Evolutionary conservation across 2,113 vertebrate species (phyloP), one percentile per base, ranked within the genome.

Genomic region (Megaleporinus macrocephalus): DNA sequence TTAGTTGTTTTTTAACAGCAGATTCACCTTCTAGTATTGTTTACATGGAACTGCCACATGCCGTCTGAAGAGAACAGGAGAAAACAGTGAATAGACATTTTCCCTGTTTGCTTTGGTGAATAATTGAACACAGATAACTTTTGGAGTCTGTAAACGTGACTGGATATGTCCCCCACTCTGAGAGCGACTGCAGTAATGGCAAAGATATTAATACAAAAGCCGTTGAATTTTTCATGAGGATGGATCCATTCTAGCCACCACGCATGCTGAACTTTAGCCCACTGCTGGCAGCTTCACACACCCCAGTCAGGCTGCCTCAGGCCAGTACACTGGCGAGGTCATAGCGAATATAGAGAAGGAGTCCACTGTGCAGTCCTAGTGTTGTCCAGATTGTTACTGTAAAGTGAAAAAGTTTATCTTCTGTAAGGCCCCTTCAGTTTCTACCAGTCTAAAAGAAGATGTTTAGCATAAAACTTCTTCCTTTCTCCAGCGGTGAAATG

Each of bases 1-100:
- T 71, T 47, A 81, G 86, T 82, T 75, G 29, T 79, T 85, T 36
- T 88, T 83, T 85, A 76, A 85, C 87, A 82, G 79, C 71, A 87
- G 69, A 83, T 27, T 81, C 65, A 69, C 24, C 18, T 18, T 18
- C 66, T 47, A 57, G 49, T 66, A 51, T 80, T 79, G 63, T 55
- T 71, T 79, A 55, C 63, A 68, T 20, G n/a, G 24, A 26, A 55
- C 16, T 30, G 47, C n/a, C 49, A 78, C 33, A 82, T 22, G 12
- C 26, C 62, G 49, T 70, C 27, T 62, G 22, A 53, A 59, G 68
- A 66, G 22, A 51, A 49, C 16, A 72, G 6, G 62, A 73, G 47
- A n/a, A 27, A 29, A 33, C 29, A n/a, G 9, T 53, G 62, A 18
- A 53, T 55, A 47, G 27, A 22, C 12, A 22, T 44, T 70, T 36